Evolutionary conservation across 1,140 invertebrate species (phyloP), one percentile per base, ranked within the genome.

Genomic region (Drosophila tropicalis): DNA sequence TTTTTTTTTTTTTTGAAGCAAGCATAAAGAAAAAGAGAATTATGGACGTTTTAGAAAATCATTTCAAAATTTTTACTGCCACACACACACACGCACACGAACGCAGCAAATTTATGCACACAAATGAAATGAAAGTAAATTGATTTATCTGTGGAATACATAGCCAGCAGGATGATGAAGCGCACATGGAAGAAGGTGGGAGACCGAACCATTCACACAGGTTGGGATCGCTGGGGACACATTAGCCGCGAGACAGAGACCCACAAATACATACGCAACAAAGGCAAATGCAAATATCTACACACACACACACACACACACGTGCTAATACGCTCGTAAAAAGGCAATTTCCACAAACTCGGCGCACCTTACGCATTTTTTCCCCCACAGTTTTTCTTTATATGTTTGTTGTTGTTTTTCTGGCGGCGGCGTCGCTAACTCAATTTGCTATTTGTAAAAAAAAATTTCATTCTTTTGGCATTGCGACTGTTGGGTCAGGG

Each of bases 311-410:
- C 56, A 62, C 67, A 63, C 40, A 75, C 64, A 61, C 70, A 72
- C 81, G 79, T 71, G 81, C 81, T 90, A 89, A 90, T 90, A 81
- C 71, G 72, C 80, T 90, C 87, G 87, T 90, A 90, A 90, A 90
- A 90, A 90, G 80, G 82, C 87, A 90, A 90, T 90, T 90, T 90
- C 74, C 76, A 83, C 83, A 86, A 90, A 81, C 81, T 81, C 77
- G 58, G 70, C 65, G 71, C 76, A 69, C 67, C 81, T 80, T 68
- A 74, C 68, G 72, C 63, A 80, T 87, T 47, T 29, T 57, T 40
- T 68, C 40, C 17, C 36, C 12, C 1, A 5, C 36, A 13, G 10
- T 39, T 39, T 34, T 29, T 2, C 57, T 51, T 47, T 51, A 19
- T 17, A 51, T 60, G n/a, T 29, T 57, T 57, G 5, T 51, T 51